Conservation (phyloP, 2,113 vertebrate species). For the Hemibagrus wyckioides region DNA sequence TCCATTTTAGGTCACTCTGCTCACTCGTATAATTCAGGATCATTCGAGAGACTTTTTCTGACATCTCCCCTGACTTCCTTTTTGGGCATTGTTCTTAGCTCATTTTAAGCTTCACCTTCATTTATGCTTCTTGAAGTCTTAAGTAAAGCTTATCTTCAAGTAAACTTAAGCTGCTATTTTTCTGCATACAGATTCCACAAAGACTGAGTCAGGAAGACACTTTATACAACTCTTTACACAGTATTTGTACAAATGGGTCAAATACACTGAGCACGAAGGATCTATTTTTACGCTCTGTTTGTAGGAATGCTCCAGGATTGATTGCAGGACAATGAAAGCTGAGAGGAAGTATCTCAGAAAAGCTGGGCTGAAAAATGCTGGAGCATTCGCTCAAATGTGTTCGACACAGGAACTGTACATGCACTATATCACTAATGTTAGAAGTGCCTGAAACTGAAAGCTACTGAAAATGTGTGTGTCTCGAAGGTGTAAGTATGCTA, state of each 20-base stretch:
- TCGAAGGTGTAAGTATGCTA: not conserved
- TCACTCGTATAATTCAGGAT: not conserved
- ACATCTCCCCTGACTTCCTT: not conserved
- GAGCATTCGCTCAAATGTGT: not conserved
- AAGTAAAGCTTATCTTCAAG: conserved; percentile 5
- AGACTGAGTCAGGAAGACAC: not conserved
- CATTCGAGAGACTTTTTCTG: conserved; percentile 21
- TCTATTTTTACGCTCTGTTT: not conserved
- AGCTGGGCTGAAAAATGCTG: not conserved
- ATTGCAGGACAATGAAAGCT: not conserved
- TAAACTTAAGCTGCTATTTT: not conserved
- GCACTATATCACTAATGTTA: not conserved
- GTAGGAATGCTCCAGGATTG: conserved; percentile 26
- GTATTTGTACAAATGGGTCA: not conserved
- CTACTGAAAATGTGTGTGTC: not conserved
- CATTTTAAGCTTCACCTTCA: not conserved
- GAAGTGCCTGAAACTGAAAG: not conserved
- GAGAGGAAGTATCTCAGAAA: not conserved
- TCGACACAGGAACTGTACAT: not conserved
- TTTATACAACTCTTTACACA: too few species aligned
- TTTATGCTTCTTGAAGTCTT: too few species aligned
- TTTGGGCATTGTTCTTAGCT: conserved; percentile 6
- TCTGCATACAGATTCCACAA: not conserved
- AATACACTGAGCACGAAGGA: not conserved
- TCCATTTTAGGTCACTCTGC: conserved; percentile 19